Evolutionary conservation across 1,140 invertebrate genomes (phyloP).

Genomic region (Lerema accius): DNA sequence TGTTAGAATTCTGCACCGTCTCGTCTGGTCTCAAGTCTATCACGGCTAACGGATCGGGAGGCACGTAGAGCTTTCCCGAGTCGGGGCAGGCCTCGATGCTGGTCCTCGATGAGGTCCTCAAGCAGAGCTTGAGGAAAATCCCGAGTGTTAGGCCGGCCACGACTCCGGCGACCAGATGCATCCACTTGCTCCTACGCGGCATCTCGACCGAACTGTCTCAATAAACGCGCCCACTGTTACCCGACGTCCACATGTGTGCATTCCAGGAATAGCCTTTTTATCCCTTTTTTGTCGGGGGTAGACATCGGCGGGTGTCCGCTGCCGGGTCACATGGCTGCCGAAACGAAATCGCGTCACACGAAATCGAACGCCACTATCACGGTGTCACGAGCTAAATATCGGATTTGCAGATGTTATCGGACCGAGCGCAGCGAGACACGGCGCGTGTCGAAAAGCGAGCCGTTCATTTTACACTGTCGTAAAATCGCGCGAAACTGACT

Average conservation of each 20-base stretch:
- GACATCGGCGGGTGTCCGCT: slow-evolving; percentile 63
- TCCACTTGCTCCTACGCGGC: slow-evolving; percentile 75
- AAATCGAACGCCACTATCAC: slow-evolving; percentile 65
- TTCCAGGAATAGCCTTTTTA: slow-evolving; percentile 76
- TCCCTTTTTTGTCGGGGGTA: slow-evolving; percentile 70
- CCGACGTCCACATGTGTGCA: slow-evolving; percentile 70
- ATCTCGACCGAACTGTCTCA: slow-evolving; percentile 61
- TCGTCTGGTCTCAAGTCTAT: slow-evolving; percentile 78
- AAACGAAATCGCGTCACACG: slow-evolving; percentile 55
- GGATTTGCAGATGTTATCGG: slow-evolving; percentile 75
- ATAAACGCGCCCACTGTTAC: slow-evolving; percentile 59
- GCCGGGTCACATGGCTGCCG: slow-evolving; percentile 68
- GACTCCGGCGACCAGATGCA: slow-evolving; percentile 72
- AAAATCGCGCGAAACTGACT: slow-evolving; percentile 23
- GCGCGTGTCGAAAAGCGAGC: slow-evolving; percentile 64
- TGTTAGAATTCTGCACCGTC: slow-evolving; percentile 83
- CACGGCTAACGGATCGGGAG: slow-evolving; percentile 76
- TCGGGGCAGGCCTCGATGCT: slow-evolving; percentile 63
- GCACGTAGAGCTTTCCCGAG: slow-evolving; percentile 47
- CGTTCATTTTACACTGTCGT: slow-evolving; percentile 57
- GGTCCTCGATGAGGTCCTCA: slow-evolving; percentile 64
- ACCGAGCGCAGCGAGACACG: slow-evolving; percentile 62
- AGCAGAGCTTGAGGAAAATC: slow-evolving; percentile 69
- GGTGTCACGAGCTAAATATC: slow-evolving; percentile 70
- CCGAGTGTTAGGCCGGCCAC: slow-evolving; percentile 72